Evolutionary conservation across 2,797 vertebrate species (phyloP), one percentile per base, ranked within the genome.

Genomic region (Cyclopterus lumpus): DNA sequence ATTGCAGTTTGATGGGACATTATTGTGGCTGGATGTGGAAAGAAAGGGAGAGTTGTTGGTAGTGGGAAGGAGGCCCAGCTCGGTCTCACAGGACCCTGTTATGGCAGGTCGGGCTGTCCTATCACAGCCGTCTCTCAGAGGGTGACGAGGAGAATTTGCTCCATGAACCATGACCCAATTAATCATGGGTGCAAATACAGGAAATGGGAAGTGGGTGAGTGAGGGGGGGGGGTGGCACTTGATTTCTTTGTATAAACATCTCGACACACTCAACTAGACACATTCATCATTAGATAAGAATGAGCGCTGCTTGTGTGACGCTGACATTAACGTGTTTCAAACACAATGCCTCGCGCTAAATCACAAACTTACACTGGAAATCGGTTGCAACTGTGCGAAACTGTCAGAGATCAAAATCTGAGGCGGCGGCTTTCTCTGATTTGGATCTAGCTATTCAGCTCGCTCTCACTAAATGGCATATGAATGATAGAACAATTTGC

Each of bases 161-260:
- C 64, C 75, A 79, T 79, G 79, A 86, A 84, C 83, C 78, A 34
- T 88, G 89, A 91, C 85, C 86, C 57, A 88, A 85, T 85, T 90
- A 87, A 90, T 87, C 83, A 87, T 34, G 73, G 74, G 70, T 78
- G 81, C 76, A 82, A 80, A 82, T 77, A 58, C 36, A 62, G 63
- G 64, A 80, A 80, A 76, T 70, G 53, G 53, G 51, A 53, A 53
- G 51, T 53, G 22, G 18, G 15, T 44, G 59, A 61, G 65, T 3
- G 12, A 1, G 40, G 65, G 57, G 64, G 18, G 22, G 48, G 62
- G 64, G 68, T 68, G 49, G 67, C 58, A 64, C 71, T 78, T 79
- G 67, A 53, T 73, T 65, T 77, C 61, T 69, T 76, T 66, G 53
- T 81, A 34, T 71, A 70, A 83, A 79, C 54, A 67, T 46, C 46